Evolutionary conservation across 2,888 invertebrate species (phyloP), one percentile per base, ranked within the genome.

Genomic region (Mesorhabditis spiculigera): DNA sequence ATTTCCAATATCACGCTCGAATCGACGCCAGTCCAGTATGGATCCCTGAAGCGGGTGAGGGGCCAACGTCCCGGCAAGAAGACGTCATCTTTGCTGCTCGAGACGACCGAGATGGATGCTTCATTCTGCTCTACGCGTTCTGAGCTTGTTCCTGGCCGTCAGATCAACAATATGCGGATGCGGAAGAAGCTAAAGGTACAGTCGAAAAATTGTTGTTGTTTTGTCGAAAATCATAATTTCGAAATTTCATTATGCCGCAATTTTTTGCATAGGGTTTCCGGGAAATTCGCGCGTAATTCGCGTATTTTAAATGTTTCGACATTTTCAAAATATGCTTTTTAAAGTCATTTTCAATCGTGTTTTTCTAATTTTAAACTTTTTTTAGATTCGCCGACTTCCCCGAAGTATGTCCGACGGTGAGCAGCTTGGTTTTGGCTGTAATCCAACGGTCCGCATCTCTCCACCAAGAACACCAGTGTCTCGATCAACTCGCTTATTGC

Each of bases 391-490:
- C 4, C 65, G 78, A 5, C 75, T 79, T 75, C 79, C 78, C 4
- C 74, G 81, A 16, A 78, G 78, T 62, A 78, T 81, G 79, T 79
- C 79, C 63, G 81, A 81, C 65, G 81, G 81, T 43, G 81, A 81
- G 50, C 81, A 81, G 50, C 66, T 80, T n/a, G 76, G 76, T 16
- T 70, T 77, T 5, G 62, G 67, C 43, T 70, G 69, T 16, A 66
- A 50, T 45, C 77, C 78, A 43, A 68, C 67, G 63, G 73, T 77
- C 61, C 75, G 75, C 43, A 70, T 79, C 10, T 73, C 72, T 50
- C 78, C 78, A 5, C 78, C 79, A 43, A 16, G 72, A 28, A 78
- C 78, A 43, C 76, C 76, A 10, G 69, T 75, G 28, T 67, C 73
- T 13, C 70, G 71, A 4, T 72, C 73, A 8, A 75, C 75, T 41